phyloP scores from a whole-genome alignment of 2,797 vertebrate genomes.

The Anableps anableps region DNA sequence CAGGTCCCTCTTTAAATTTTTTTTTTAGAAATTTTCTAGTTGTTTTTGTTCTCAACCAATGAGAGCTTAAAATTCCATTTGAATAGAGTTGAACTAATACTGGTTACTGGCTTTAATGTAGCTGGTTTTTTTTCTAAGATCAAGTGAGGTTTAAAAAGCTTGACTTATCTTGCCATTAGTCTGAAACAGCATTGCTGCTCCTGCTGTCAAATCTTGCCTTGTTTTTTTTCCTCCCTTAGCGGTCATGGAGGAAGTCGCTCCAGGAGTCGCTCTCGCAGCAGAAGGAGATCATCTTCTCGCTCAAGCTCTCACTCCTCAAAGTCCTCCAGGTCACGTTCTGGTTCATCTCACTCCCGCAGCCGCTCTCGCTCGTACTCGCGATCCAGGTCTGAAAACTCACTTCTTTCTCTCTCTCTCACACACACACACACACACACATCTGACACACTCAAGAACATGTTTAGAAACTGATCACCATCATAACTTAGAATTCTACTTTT shows the following conservation, averaged over 20 bases:
- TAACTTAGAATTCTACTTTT: too few species aligned
- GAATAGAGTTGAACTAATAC: background rate
- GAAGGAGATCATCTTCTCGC: constrained; percentile 90
- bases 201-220: background rate
- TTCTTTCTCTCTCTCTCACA: too few species aligned
- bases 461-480: background rate
- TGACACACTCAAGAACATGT: background rate
- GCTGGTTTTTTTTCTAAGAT: background rate
- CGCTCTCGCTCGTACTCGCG: constrained; percentile 90
- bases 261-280: constrained; percentile 90
- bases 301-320: constrained; percentile 95
- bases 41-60: background rate
- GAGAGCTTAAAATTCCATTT: background rate
- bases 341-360: constrained; percentile 83
- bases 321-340: constrained; percentile 87
- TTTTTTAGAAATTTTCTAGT: too few species aligned
- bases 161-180: background rate
- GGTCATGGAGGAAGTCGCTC: constrained; percentile 79
- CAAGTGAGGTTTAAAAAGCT: background rate
- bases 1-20: too few species aligned
- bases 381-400: constrained; percentile 85
- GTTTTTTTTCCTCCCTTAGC: constrained; percentile 40
- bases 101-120: background rate
- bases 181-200: background rate
- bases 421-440: background rate